Conservation (phyloP, 2,113 vertebrate species). For the Desmodus rotundus region DNA sequence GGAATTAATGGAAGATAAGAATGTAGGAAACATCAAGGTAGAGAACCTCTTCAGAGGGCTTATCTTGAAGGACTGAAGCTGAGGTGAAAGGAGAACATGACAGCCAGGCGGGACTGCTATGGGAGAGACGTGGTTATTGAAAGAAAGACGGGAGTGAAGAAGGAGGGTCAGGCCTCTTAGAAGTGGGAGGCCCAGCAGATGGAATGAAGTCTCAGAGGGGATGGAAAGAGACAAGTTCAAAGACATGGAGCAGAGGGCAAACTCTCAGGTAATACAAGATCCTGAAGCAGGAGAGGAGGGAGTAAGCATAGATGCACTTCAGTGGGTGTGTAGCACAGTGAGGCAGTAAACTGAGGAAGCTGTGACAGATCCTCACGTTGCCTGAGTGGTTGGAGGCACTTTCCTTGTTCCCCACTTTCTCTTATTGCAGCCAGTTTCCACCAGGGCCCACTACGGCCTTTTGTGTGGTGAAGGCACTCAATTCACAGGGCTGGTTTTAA, state of each 20-base stretch:
- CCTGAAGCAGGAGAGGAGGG: background rate
- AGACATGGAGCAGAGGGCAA: background rate
- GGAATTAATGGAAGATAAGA: background rate
- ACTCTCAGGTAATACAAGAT: background rate
- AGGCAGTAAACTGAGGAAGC: background rate
- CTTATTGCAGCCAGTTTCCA: background rate
- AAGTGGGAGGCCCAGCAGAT: background rate
- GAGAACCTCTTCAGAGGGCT: background rate
- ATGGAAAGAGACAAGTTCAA: background rate
- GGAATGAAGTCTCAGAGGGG: background rate
- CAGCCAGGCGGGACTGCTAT: fast-evolving
- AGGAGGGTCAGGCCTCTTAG: background rate
- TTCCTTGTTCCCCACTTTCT: background rate
- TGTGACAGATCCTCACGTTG: background rate
- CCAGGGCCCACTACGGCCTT: background rate
- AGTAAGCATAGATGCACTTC: background rate
- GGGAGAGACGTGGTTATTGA: no score
- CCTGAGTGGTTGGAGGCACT: background rate
- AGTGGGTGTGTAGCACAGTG: no score
- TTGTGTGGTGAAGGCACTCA: background rate
- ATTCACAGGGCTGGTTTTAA: constrained; percentile 40
- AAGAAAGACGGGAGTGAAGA: background rate
- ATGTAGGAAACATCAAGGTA: no score
- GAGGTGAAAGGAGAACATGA: background rate
- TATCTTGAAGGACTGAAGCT: background rate